Evolutionary conservation across 2,113 vertebrate species (phyloP).

Genomic region (Ancistrus triradiatus): DNA sequence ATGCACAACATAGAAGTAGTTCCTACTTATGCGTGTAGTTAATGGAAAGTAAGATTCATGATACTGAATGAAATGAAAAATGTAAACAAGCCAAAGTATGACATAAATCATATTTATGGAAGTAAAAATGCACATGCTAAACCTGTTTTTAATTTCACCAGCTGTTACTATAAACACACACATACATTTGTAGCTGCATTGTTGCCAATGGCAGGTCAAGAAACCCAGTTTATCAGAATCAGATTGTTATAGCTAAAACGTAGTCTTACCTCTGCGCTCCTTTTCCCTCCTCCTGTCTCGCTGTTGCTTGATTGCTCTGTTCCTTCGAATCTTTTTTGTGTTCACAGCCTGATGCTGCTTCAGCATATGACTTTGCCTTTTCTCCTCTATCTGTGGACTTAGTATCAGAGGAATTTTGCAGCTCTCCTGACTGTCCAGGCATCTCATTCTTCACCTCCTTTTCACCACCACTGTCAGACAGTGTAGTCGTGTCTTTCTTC

Average conservation of each 20-base stretch:
- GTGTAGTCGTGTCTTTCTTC: slow-evolving; percentile 1
- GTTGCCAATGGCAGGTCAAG: too few species aligned
- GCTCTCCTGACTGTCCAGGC: background rate
- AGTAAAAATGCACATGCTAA: too few species aligned
- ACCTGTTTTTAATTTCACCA: too few species aligned
- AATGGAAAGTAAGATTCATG: too few species aligned
- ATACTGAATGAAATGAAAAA: too few species aligned
- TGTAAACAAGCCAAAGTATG: too few species aligned
- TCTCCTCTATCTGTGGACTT: background rate
- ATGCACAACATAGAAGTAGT: too few species aligned
- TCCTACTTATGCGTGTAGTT: too few species aligned
- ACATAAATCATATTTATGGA: too few species aligned
- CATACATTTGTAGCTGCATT: too few species aligned
- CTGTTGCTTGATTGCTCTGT: background rate
- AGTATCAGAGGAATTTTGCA: background rate
- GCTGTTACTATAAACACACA: too few species aligned
- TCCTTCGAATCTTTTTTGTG: background rate
- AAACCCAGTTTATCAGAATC: too few species aligned
- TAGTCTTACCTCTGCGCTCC: slow-evolving; percentile 21
- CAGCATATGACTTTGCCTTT: slow-evolving; percentile 19
- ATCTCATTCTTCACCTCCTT: slow-evolving; percentile 23
- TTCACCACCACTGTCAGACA: background rate
- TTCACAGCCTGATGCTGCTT: background rate
- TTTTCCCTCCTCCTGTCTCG: background rate
- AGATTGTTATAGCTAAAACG: background rate